Conservation (phyloP, 2,797 vertebrate species). For the Staurois parvus region DNA sequence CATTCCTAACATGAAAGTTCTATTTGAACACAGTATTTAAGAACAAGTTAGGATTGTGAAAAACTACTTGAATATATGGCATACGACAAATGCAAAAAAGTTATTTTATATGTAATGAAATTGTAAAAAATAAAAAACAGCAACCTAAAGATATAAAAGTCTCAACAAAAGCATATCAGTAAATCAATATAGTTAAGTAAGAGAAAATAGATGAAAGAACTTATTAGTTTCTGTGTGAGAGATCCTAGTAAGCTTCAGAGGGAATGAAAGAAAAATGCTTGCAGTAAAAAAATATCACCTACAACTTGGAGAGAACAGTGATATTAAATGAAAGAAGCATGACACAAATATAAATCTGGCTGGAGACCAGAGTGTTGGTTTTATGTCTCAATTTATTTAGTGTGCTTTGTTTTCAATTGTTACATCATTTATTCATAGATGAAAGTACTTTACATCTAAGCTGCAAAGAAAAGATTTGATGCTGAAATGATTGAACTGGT, state of each 20-base stretch:
- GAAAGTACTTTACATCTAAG: constrained; percentile 34
- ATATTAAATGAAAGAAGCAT: constrained; percentile 35
- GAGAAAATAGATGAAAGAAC: constrained; percentile 43
- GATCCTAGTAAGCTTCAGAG: constrained; percentile 23
- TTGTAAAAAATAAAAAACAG: neutral
- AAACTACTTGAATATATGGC: neutral
- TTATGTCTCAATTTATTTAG: constrained; percentile 41
- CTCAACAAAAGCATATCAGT: constrained; percentile 35
- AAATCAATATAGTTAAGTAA: constrained; percentile 51
- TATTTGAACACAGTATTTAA: neutral
- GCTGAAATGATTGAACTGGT: constrained; percentile 33
- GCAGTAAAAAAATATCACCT: constrained; percentile 35
- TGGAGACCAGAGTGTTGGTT: constrained; percentile 33
- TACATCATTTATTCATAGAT: constrained; percentile 45
- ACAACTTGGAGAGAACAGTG: constrained; percentile 14
- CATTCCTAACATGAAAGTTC: neutral
- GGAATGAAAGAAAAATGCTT: constrained; percentile 44
- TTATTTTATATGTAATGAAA: neutral
- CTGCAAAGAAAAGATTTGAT: constrained; percentile 17
- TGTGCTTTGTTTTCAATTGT: constrained; percentile 30
- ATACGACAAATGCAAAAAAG: neutral
- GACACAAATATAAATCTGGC: constrained; percentile 44
- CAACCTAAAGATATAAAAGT: constrained; percentile 16
- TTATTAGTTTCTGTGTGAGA: constrained; percentile 44
- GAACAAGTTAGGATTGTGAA: neutral